These are phyloP conservation scores for Syngnathus rostellatus DNA, from an alignment of 2,797 vertebrate genomes.

Conservation along the genomic window DNA sequence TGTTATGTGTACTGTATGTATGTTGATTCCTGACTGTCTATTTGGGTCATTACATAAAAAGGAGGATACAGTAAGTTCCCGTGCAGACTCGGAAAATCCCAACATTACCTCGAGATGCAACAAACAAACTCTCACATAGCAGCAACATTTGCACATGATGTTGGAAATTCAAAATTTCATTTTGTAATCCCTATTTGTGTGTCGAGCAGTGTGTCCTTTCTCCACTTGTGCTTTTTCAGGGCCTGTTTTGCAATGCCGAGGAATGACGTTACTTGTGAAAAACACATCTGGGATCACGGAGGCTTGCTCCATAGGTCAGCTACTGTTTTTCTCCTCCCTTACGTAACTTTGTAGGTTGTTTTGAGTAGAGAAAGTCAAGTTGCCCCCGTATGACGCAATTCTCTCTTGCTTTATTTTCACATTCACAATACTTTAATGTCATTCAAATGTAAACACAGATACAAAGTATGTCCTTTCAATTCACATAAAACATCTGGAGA, in stretches of 20 bases:
- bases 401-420: conserved; percentile 52
- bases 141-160: too few relatives aligned
- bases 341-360: conserved; percentile 27
- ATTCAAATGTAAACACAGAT: conserved; percentile 73
- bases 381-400: background rate
- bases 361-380: background rate
- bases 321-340: conserved; percentile 41
- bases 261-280: conserved; percentile 21
- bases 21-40: background rate
- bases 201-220: too few relatives aligned
- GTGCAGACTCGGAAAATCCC: background rate
- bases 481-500: conserved; percentile 69
- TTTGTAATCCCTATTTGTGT: too few relatives aligned
- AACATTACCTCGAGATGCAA: background rate
- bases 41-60: background rate
- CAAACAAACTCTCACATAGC: background rate
- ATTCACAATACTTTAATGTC: conserved; percentile 54
- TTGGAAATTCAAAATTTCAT: too few relatives aligned
- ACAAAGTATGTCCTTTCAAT: conserved; percentile 77
- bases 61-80: too few relatives aligned
- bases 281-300: conserved; percentile 7
- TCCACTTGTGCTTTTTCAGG: background rate
- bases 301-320: conserved; percentile 35
- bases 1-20: background rate
- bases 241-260: conserved; percentile 15